phyloP scores from a whole-genome alignment of 2,888 invertebrate species.

The Nowickia ferox region DNA sequence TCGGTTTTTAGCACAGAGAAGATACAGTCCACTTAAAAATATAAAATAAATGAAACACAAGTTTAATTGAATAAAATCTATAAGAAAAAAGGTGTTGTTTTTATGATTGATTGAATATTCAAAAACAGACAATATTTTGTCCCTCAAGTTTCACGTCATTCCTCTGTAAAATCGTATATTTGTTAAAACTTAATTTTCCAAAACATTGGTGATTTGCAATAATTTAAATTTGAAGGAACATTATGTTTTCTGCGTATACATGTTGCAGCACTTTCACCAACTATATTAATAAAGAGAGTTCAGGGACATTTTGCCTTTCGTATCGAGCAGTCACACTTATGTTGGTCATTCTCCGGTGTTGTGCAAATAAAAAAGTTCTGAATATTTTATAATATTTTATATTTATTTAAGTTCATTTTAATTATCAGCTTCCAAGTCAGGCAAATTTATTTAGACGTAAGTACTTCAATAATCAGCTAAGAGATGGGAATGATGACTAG shows the following conservation, averaged over 20 bases:
- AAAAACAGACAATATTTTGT: background rate
- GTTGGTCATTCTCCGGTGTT: background rate
- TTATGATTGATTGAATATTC: too few species aligned
- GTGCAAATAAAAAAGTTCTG: too few species aligned
- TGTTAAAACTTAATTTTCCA: background rate
- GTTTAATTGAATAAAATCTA: too few species aligned
- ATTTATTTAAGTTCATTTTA: background rate
- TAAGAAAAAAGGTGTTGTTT: too few species aligned
- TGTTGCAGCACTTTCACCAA: constrained; percentile 14
- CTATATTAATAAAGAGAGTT: constrained; percentile 9
- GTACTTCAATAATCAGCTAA: background rate
- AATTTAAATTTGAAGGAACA: too few species aligned
- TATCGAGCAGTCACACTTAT: background rate
- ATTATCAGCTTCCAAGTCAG: background rate
- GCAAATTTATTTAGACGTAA: background rate
- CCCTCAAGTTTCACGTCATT: background rate
- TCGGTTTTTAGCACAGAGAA: too few species aligned
- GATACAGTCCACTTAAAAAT: too few species aligned
- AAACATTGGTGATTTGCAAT: background rate
- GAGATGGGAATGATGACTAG: background rate
- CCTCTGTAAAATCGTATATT: background rate
- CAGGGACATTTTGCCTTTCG: constrained; percentile 14
- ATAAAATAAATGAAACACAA: too few species aligned
- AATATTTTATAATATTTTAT: background rate
- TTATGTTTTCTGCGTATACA: background rate